A percentile compares a stretch with the other conserved stretches of the same genome.
These are phyloP conservation scores for Paratrypauchen microcephalus DNA, from an alignment of 2,797 vertebrate genomes.

Conservation along the genomic window DNA sequence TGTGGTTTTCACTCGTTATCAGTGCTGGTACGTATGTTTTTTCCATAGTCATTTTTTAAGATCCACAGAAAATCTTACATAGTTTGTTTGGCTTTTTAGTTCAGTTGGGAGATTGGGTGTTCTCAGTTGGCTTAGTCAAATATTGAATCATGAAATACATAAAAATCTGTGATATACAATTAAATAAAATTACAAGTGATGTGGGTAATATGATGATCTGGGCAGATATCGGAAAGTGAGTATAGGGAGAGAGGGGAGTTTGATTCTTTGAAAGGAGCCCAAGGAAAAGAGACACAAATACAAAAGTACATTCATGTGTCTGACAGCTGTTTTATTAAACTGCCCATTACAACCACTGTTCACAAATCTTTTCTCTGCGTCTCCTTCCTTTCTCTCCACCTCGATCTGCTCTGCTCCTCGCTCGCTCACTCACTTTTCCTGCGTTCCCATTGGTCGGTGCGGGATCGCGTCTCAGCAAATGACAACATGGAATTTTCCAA, in stretches of 20 bases:
- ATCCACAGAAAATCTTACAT: too few species aligned
- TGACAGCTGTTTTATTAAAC: slow-evolving; percentile 76
- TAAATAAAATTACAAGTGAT: too few species aligned
- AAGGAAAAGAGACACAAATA: slow-evolving; percentile 27
- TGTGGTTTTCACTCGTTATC: too few species aligned
- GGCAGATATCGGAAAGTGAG: slow-evolving; percentile 18
- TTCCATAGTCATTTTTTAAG: too few species aligned
- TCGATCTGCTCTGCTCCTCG: slow-evolving; percentile 26
- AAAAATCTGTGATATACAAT: too few species aligned
- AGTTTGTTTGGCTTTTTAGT: too few species aligned
- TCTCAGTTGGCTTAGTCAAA: too few species aligned
- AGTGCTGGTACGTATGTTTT: too few species aligned
- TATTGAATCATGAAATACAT: too few species aligned
- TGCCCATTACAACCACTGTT: slow-evolving; percentile 53
- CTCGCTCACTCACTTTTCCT: slow-evolving; percentile 13
- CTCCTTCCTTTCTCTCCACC: slow-evolving; percentile 27
- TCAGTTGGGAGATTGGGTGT: too few species aligned
- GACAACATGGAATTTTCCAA: slow-evolving; percentile 85
- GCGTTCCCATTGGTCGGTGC: slow-evolving; percentile 67
- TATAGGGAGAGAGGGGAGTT: slow-evolving; percentile 6
- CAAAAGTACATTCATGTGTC: slow-evolving; percentile 66
- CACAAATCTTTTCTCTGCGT: slow-evolving; percentile 42
- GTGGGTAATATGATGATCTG: too few species aligned
- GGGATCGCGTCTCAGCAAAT: slow-evolving; percentile 75
- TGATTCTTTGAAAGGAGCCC: slow-evolving; percentile 12